Conservation (phyloP, 2,113 vertebrate species). For the Cinclus mexicanus region DNA sequence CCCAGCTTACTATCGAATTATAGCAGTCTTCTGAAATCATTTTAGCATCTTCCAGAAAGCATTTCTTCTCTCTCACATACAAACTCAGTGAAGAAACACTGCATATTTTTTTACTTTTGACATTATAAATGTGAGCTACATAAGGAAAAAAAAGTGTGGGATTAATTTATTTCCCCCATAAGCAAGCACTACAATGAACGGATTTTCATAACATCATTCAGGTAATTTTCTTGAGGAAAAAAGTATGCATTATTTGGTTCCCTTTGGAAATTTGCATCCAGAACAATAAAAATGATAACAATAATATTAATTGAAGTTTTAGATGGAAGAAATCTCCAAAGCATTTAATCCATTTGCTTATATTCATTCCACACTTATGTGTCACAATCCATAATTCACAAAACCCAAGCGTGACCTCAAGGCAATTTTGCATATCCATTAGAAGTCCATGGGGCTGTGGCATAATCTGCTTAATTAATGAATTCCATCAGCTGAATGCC, state of each 20-base stretch:
- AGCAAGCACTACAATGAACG: neutral
- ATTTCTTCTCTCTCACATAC: neutral
- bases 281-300: neutral
- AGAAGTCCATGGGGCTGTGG: constrained; percentile 15
- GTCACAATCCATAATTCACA: constrained; percentile 9
- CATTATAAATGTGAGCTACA: neutral
- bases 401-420: neutral
- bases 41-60: neutral
- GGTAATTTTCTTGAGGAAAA: neutral
- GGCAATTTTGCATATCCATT: constrained; percentile 20
- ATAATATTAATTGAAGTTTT: constrained; percentile 1
- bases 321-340: constrained; percentile 24
- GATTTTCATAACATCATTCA: neutral
- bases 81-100: neutral
- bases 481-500: constrained; percentile 50
- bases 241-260: neutral
- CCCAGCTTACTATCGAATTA: neutral
- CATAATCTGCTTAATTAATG: constrained; percentile 44
- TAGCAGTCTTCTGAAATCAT: neutral
- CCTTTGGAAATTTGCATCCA: constrained; percentile 18
- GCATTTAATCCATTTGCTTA: constrained; percentile 27
- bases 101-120: neutral
- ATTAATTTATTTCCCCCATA: neutral
- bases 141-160: neutral
- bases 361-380: neutral